Percentiles rank a stretch among this genome's conserved stretches.
These are phyloP conservation scores for Merluccius polli DNA, from an alignment of 2,797 vertebrate genomes.

Conservation along the genomic window DNA sequence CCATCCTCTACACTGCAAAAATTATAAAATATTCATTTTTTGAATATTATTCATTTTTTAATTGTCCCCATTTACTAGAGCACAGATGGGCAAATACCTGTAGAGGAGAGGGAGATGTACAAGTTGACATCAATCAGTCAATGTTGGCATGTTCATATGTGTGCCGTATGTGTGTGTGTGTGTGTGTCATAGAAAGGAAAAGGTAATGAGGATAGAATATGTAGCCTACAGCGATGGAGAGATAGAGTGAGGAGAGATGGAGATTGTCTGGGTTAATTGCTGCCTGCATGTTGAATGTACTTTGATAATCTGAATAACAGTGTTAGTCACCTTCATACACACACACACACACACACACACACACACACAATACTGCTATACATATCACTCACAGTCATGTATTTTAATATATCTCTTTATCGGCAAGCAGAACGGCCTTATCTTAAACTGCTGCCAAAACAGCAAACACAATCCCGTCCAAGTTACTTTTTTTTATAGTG, in stretches of 20 bases:
- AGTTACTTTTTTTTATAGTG: neutral
- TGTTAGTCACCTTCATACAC: slow-evolving; percentile 47
- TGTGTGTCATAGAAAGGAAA: neutral
- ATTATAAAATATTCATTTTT: slow-evolving; percentile 35
- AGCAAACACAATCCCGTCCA: neutral
- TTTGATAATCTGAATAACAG: slow-evolving; percentile 53
- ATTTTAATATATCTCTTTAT: neutral
- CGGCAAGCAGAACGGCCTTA: neutral
- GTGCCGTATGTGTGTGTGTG: neutral
- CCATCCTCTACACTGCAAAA: slow-evolving; percentile 24
- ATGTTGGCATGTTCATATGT: neutral
- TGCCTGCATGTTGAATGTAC: slow-evolving; percentile 30
- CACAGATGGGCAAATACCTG: slow-evolving; percentile 27
- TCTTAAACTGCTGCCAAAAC: neutral
- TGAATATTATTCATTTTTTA: slow-evolving; percentile 34
- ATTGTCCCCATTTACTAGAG: slow-evolving; percentile 32
- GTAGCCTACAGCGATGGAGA: neutral
- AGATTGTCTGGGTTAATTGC: slow-evolving; percentile 56
- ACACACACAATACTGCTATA: neutral
- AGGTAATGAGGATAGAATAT: neutral
- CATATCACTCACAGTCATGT: neutral
- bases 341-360: neutral
- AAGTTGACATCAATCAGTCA: slow-evolving; percentile 35
- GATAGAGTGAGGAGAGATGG: neutral
- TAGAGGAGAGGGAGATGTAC: slow-evolving; percentile 9